Base-by-base conservation (phyloP, 2,113 vertebrate species). In the Pavo muticus region DNA sequence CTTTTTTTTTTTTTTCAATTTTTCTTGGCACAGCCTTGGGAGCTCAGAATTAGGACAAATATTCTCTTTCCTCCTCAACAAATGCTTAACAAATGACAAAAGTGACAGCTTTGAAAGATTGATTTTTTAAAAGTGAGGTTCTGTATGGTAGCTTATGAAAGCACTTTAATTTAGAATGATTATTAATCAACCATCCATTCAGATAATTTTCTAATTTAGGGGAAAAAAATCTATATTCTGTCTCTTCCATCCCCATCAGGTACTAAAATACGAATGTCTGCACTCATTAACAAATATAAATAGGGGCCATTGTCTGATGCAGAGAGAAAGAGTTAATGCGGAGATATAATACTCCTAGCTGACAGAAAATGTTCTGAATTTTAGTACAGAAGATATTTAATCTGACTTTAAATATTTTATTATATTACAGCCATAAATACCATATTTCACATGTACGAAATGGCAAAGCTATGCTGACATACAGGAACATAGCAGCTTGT, bases 201-300 rank as follows among this genome's bases (percentile, higher is more conserved):
- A 97, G 94, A 96, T 96, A 97, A 95, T 96, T 97, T 95, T 96
- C 95, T 96, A 97, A 97, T 97, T 96, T 96, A 93, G 67, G 85
- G 50, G 74, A 1, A 9, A 29, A 95, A 95, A 97, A 97, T 97
- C 96, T 95, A 96, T 97, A 97, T 96, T 96, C 96, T 97, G 96
- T 96, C 96, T 97, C 94, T 96, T 92, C 96, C 87, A 91, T 90
- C 88, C 82, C 92, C 92, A 94, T 96, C 91, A 97, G 94, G 91
- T 97, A 96, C 90, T 96, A 94, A 96, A 96, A 93, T 96, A 96
- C 92, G 90, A 95, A 96, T 96, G 95, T 85, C 94, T 96, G 79
- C 63, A 88, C 94, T 94, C 93, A 96, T 95, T 96, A 97, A 94
- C 90, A 95, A 96, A 96, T 92, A 96, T 81, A 97, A 97, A 96